Conservation (phyloP, 2,797 vertebrate genomes). For the Macropus fuliginosus region DNA sequence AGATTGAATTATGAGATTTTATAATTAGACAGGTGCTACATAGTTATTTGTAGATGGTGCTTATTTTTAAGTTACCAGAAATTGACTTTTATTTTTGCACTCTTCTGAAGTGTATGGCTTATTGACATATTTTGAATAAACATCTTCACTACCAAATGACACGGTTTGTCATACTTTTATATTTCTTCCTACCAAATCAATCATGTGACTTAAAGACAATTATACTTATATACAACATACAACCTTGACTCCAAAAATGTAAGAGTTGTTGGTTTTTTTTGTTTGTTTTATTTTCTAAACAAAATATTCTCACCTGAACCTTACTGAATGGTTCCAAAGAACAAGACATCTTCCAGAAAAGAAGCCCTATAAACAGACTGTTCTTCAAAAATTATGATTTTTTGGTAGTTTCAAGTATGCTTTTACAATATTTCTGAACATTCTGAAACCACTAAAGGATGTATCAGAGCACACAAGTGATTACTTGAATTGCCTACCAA, state of each 20-base stretch:
- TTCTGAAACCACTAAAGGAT: neutral
- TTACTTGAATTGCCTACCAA: neutral
- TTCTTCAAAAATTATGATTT: neutral
- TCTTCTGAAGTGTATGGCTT: conserved; percentile 59
- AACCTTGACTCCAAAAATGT: neutral
- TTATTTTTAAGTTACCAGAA: conserved; percentile 69
- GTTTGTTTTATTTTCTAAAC: neutral
- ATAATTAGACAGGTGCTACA: conserved; percentile 54
- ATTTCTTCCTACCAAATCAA: conserved; percentile 46
- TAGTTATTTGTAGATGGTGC: conserved; percentile 57
- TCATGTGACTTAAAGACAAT: conserved; percentile 39
- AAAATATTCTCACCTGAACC: neutral
- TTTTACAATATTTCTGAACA: neutral
- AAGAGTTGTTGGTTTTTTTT: neutral
- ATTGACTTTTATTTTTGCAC: conserved; percentile 76
- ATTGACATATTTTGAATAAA: conserved; percentile 74
- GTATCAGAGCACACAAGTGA: neutral
- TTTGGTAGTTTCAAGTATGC: neutral
- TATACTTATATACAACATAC: neutral
- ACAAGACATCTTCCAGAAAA: neutral
- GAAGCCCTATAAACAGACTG: neutral
- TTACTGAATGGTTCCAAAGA: neutral
- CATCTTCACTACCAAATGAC: conserved; percentile 47
- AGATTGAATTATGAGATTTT: conserved; percentile 53
- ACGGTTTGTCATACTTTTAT: conserved; percentile 43